Evolutionary conservation across 2,888 invertebrate species (phyloP), one percentile per base, ranked within the genome.

Genomic region (Physocephala rufipes): DNA sequence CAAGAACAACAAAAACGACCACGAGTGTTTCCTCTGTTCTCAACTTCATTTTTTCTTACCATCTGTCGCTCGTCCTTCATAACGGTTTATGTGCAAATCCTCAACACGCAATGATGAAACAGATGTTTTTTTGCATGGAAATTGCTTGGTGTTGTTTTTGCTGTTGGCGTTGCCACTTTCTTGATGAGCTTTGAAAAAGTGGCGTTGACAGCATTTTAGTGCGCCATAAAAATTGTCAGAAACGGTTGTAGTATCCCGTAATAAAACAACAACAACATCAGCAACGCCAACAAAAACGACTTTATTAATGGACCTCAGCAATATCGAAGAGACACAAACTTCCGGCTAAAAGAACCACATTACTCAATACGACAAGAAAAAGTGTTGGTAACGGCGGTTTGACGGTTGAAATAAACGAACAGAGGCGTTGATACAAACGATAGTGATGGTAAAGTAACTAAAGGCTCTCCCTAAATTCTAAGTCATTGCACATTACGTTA

Each of bases 1-100:
- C 9, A 45, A n/a, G 53, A 66, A 53, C 28, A 53, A 36, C 53
- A 55, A 74, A 71, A 72, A 71, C 66, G 73, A 74, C 71, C 71
- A 53, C 26, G 36, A 36, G 9, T 63, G 69, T 51, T 49, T 21
- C 70, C 16, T 28, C 43, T 45, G 51, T 45, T 51, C 63, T 64
- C 58, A 36, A 36, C 36, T 36, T 36, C 36, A 36, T 36, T 45
- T 62, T 62, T 1, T 43, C n/a, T 28, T 55, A 63, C 43, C n/a
- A n/a, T n/a, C 66, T 53, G 28, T 71, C 74, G 77, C 75, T 51
- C 24, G 16, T 66, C 30, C 53, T 30, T 53, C 28, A 30, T 19
- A 21, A 36, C 36, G 45, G 63, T n/a, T 59, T 19, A 4, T 16
- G 16, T n/a, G 13, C n/a, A n/a, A 28, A 9, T 26, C 16, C 59